Conservation (phyloP, 2,113 vertebrate genomes). For the Corvus moneduloides region DNA sequence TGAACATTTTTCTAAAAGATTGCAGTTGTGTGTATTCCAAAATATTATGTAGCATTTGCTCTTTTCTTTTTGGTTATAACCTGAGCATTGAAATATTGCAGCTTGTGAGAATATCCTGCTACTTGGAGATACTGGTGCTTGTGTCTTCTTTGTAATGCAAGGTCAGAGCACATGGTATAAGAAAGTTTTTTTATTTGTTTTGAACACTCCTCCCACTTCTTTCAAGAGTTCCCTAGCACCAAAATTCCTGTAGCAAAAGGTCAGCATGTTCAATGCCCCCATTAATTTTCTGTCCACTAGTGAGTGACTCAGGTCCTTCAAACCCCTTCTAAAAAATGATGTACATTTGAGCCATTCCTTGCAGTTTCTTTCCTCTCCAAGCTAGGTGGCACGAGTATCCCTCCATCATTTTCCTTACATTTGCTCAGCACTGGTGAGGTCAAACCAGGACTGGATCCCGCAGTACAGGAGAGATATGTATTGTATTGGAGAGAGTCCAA, state of each 20-base stretch:
- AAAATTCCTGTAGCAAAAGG: neutral
- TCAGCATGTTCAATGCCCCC: neutral
- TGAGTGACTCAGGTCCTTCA: neutral
- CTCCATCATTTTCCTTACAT: neutral
- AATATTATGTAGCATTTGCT: neutral
- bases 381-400: neutral
- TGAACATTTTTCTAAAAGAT: neutral
- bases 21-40: neutral
- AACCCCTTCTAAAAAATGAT: neutral
- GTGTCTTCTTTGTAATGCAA: neutral
- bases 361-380: neutral
- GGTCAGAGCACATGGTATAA: neutral
- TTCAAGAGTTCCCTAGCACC: neutral
- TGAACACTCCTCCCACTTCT: neutral
- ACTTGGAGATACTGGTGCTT: neutral
- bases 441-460: neutral
- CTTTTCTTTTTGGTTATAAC: neutral
- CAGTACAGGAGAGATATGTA: neutral
- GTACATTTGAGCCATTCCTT: neutral
- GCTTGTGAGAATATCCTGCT: neutral
- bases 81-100: neutral
- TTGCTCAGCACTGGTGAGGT: neutral
- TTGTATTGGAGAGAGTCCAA: no score
- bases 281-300: neutral
- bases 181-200: neutral